These are phyloP conservation scores for Cheilinus undulatus DNA, from an alignment of 2,113 vertebrate species.

Conservation along the genomic window DNA sequence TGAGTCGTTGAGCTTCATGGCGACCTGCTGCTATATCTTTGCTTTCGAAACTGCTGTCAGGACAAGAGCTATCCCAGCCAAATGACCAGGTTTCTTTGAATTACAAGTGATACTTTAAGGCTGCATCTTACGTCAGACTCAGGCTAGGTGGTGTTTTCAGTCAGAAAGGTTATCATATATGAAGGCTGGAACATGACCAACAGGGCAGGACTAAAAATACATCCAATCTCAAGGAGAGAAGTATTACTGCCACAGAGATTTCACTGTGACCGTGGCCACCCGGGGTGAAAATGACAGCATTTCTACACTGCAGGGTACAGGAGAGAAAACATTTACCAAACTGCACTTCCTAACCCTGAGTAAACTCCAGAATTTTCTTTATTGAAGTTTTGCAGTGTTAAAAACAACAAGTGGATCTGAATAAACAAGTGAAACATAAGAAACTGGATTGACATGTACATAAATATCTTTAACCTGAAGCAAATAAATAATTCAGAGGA, in stretches of 20 bases:
- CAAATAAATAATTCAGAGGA: slow-evolving; percentile 28
- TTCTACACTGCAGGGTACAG: not conserved
- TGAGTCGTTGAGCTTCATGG: not conserved
- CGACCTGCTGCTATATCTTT: not conserved
- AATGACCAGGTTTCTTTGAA: not conserved
- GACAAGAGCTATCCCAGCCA: not conserved
- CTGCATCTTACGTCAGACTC: not conserved
- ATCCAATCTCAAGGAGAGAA: not conserved
- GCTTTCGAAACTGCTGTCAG: not conserved
- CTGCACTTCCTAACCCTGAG: not conserved
- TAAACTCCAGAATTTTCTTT: not conserved
- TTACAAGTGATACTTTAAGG: not conserved
- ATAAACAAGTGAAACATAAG: slow-evolving; percentile 12
- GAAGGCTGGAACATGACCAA: slow-evolving; percentile 14
- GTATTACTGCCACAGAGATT: slow-evolving; percentile 13
- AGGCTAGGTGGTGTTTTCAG: slow-evolving; percentile 13
- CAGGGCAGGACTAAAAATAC: slow-evolving; percentile 35
- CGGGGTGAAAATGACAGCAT: slow-evolving; percentile 26
- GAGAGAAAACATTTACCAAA: slow-evolving; percentile 1
- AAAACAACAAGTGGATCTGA: slow-evolving; percentile 6
- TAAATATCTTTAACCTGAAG: slow-evolving; percentile 14
- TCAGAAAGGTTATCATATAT: slow-evolving; percentile 15
- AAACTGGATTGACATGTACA: not conserved
- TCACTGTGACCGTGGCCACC: not conserved
- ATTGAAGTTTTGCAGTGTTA: not conserved